These are phyloP conservation scores for Altica lythri DNA, from an alignment of 2,888 invertebrate genomes.

Conservation along the genomic window DNA sequence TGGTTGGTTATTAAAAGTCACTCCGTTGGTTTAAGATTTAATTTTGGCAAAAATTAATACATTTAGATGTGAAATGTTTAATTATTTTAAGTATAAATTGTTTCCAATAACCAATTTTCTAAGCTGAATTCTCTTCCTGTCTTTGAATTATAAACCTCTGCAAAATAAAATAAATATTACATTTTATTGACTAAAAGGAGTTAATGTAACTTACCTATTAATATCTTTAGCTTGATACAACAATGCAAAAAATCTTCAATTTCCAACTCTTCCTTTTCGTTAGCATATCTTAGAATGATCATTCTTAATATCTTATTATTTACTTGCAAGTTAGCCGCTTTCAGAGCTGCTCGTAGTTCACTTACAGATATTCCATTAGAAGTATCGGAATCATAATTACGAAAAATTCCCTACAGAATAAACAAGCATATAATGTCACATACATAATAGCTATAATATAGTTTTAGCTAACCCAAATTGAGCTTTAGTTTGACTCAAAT, in stretches of 20 bases:
- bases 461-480: too few relatives aligned
- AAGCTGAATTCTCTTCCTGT: background rate
- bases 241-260: constrained; percentile 96
- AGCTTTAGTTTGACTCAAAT: too few relatives aligned
- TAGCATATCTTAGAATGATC: constrained; percentile 87
- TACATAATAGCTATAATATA: too few relatives aligned
- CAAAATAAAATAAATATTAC: constrained; percentile 7
- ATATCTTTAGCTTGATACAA: constrained; percentile 86
- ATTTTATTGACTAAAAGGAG: background rate
- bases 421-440: too few relatives aligned
- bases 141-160: constrained; percentile 19
- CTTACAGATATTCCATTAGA: constrained; percentile 79
- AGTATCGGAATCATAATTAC: constrained; percentile 79
- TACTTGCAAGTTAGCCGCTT: constrained; percentile 85
- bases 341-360: constrained; percentile 81
- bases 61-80: too few relatives aligned
- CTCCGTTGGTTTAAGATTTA: too few relatives aligned
- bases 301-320: constrained; percentile 88
- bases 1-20: too few relatives aligned
- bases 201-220: constrained; percentile 73
- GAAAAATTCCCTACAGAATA: constrained; percentile 76
- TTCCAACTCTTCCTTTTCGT: constrained; percentile 78
- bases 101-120: constrained; percentile 23
- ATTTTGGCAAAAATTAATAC: too few relatives aligned
- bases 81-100: constrained; percentile 20